Percentiles rank a stretch among this genome's conserved stretches.
phyloP scores from a whole-genome alignment of 1,140 invertebrate genomes.

The Gonioctena quinquepunctata region DNA sequence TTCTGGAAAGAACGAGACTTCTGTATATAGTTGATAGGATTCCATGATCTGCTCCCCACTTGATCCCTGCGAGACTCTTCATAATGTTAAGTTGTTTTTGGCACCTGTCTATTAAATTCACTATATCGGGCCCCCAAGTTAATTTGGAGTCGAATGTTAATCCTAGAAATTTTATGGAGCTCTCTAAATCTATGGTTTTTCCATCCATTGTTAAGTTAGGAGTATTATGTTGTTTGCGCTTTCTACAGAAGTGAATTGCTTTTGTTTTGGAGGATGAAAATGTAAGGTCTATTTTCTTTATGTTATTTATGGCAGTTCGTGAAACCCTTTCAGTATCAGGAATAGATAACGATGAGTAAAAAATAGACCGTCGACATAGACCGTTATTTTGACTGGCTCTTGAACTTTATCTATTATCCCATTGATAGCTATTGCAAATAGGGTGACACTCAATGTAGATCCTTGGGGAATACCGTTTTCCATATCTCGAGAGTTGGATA shows the following conservation, averaged over 20 bases:
- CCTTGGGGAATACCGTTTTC: too few relatives aligned
- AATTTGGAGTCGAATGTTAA: neutral
- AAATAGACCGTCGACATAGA: neutral
- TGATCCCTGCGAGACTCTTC: too few relatives aligned
- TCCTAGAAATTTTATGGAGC: neutral
- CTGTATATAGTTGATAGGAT: too few relatives aligned
- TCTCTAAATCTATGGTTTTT: neutral
- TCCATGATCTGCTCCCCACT: too few relatives aligned
- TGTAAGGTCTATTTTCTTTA: too few relatives aligned
- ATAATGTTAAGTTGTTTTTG: too few relatives aligned
- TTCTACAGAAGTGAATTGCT: too few relatives aligned
- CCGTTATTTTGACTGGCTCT: neutral
- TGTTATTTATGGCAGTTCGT: neutral
- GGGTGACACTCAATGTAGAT: too few relatives aligned
- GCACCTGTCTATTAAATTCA: neutral
- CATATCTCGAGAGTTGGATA: too few relatives aligned
- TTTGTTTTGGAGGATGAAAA: too few relatives aligned
- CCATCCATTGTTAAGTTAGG: neutral
- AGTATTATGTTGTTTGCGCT: too few relatives aligned
- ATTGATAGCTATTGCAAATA: neutral
- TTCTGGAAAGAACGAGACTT: too few relatives aligned
- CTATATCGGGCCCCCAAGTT: neutral
- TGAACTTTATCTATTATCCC: neutral
- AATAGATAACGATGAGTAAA: neutral
- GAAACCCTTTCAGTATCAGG: neutral